These are phyloP conservation scores for Nowickia ferox DNA, from an alignment of 2,888 invertebrate genomes.

Conservation along the genomic window DNA sequence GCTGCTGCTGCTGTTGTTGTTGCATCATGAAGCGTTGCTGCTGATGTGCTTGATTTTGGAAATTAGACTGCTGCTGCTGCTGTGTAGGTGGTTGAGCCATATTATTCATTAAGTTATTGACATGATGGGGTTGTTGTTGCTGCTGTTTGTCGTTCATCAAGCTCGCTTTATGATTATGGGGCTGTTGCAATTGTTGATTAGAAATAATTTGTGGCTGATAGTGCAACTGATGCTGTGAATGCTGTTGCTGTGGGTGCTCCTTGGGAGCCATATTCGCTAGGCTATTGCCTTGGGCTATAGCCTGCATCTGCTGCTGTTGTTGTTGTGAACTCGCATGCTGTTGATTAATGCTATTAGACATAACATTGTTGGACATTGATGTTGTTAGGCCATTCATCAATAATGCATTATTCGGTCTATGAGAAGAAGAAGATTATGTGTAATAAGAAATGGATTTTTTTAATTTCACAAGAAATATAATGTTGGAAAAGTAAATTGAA, in stretches of 20 bases:
- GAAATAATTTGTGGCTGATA: slow-evolving; percentile 71
- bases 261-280: slow-evolving; percentile 51
- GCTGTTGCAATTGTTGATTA: slow-evolving; percentile 74
- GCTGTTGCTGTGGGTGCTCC: slow-evolving; percentile 71
- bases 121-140: slow-evolving; percentile 45
- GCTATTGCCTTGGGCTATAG: slow-evolving; percentile 59
- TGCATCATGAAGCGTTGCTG: slow-evolving; percentile 67
- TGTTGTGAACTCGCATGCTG: slow-evolving; percentile 61
- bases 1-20: slow-evolving; percentile 73
- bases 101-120: slow-evolving; percentile 61
- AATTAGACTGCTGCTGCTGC: slow-evolving; percentile 46
- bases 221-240: slow-evolving; percentile 70
- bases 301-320: slow-evolving; percentile 68
- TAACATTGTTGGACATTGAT: slow-evolving; percentile 70
- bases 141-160: slow-evolving; percentile 56
- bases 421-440: slow-evolving; percentile 27
- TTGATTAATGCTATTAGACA: slow-evolving; percentile 75
- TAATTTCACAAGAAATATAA: background rate
- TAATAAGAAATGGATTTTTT: background rate
- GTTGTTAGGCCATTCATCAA: slow-evolving; percentile 80
- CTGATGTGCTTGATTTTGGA: slow-evolving; percentile 71
- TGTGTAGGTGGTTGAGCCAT: slow-evolving; percentile 45
- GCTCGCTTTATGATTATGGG: slow-evolving; percentile 73
- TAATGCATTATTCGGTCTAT: slow-evolving; percentile 76
- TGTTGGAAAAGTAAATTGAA: no score